Percentiles rank a stretch among this genome's conserved stretches.
Conservation (phyloP, 2,888 invertebrate species). For the Protodeltote pygarga region DNA sequence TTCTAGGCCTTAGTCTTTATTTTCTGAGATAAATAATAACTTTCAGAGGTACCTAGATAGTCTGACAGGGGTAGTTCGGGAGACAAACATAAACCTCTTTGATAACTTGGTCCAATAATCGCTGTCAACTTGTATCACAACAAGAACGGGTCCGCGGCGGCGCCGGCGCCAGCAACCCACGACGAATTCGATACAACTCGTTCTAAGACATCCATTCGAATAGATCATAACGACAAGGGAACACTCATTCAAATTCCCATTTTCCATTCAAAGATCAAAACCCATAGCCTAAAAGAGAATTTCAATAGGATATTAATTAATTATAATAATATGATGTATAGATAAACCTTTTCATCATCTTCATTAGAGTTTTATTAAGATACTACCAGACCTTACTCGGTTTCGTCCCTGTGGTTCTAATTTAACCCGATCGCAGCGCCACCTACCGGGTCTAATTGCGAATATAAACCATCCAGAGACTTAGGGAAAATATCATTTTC, state of each 20-base stretch:
- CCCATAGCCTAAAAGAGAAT: conserved; percentile 30
- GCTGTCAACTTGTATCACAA: conserved; percentile 37
- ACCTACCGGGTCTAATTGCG: too few species aligned
- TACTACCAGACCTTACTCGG: too few species aligned
- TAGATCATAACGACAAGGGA: conserved; percentile 31
- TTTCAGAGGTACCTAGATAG: not conserved
- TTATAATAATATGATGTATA: too few species aligned
- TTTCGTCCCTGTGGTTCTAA: too few species aligned
- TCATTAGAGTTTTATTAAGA: conserved; percentile 30
- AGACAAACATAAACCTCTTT: conserved; percentile 22
- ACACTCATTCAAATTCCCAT: conserved; percentile 50
- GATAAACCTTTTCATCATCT: conserved; percentile 23
- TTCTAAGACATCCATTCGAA: conserved; percentile 38
- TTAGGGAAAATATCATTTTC: too few species aligned
- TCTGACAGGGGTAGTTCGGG: conserved; percentile 8
- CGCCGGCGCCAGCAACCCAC: conserved; percentile 59
- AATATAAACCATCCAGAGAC: too few species aligned
- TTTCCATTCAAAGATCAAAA: conserved; percentile 50
- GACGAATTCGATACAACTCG: conserved; percentile 46
- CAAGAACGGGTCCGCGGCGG: conserved; percentile 54
- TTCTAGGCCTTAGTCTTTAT: too few species aligned
- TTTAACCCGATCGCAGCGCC: too few species aligned
- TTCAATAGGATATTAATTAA: conserved; percentile 31
- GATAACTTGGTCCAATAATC: conserved; percentile 31
- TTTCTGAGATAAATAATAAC: not conserved